Evolutionary conservation across 2,888 invertebrate genomes (phyloP).

Genomic region (Yponomeuta sedellus): DNA sequence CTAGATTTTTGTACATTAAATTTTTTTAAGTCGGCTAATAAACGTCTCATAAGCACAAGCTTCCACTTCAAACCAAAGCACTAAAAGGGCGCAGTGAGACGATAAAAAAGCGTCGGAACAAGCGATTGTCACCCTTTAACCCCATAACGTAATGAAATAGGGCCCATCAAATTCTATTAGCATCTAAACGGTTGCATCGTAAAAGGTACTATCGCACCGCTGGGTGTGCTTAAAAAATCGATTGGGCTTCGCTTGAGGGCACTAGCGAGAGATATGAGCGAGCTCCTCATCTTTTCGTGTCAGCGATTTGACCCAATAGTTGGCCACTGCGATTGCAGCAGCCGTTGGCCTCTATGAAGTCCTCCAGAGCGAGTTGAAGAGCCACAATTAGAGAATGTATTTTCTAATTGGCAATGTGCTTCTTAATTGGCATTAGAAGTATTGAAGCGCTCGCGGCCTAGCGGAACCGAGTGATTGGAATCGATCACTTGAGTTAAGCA

Average conservation of each 20-base stretch:
- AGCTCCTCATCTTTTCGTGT: too few relatives aligned
- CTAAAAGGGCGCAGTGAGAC: background rate
- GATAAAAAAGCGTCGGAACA: background rate
- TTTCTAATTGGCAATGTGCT: too few relatives aligned
- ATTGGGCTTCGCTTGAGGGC: background rate
- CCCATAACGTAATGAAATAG: constrained; percentile 12
- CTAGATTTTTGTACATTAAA: too few relatives aligned
- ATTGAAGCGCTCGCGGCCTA: too few relatives aligned
- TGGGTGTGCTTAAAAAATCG: background rate
- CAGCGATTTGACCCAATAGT: too few relatives aligned
- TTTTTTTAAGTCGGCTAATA: background rate
- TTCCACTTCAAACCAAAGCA: background rate
- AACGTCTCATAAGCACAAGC: background rate
- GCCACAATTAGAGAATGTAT: too few relatives aligned
- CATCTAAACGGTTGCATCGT: constrained; percentile 8
- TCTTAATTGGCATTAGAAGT: too few relatives aligned
- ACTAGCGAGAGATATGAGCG: background rate
- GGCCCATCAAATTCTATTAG: constrained; percentile 15
- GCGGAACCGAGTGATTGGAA: too few relatives aligned
- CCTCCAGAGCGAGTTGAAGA: too few relatives aligned
- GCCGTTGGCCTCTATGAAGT: too few relatives aligned
- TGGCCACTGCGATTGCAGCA: too few relatives aligned
- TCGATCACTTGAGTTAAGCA: too few relatives aligned
- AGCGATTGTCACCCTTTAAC: constrained; percentile 11
- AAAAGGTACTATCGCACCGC: constrained; percentile 7